These are phyloP conservation scores for Brachionus asplanchnoidis DNA, from an alignment of 1,140 invertebrate species.

Conservation along the genomic window DNA sequence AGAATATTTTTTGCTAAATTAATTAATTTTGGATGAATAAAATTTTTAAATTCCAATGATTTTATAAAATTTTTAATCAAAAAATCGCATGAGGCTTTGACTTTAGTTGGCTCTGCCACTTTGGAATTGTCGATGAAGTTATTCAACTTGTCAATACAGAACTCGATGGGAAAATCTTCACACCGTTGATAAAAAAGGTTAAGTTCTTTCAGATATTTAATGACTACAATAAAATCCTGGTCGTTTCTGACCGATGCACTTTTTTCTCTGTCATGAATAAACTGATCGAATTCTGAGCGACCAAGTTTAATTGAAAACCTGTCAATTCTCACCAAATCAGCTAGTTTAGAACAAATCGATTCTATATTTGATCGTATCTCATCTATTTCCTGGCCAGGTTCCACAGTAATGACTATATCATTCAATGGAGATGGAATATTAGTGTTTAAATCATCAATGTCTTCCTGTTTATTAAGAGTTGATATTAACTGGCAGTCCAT, in stretches of 20 bases:
- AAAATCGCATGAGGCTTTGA: not conserved
- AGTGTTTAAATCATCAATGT: not conserved
- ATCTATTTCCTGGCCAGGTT: not conserved
- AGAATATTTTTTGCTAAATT: not conserved
- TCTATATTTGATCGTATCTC: not conserved
- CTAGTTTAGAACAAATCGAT: not conserved
- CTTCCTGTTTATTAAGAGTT: not conserved
- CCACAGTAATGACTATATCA: not conserved
- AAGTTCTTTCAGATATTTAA: not conserved
- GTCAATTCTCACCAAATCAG: not conserved
- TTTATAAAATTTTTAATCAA: not conserved
- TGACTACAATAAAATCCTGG: not conserved
- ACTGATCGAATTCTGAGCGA: conserved; percentile 4
- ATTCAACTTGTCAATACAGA: not conserved
- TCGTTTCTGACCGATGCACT: not conserved
- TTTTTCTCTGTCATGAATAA: not conserved
- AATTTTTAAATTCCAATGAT: not conserved
- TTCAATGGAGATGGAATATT: conserved; percentile 10
- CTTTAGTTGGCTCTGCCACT: not conserved
- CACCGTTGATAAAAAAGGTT: conserved; percentile 6
- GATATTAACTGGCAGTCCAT: not conserved
- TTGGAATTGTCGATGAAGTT: not conserved
- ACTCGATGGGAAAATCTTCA: not conserved
- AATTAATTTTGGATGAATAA: not conserved
- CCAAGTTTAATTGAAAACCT: not conserved